Base-by-base conservation (phyloP, 2,113 vertebrate species). In the Puma concolor region DNA sequence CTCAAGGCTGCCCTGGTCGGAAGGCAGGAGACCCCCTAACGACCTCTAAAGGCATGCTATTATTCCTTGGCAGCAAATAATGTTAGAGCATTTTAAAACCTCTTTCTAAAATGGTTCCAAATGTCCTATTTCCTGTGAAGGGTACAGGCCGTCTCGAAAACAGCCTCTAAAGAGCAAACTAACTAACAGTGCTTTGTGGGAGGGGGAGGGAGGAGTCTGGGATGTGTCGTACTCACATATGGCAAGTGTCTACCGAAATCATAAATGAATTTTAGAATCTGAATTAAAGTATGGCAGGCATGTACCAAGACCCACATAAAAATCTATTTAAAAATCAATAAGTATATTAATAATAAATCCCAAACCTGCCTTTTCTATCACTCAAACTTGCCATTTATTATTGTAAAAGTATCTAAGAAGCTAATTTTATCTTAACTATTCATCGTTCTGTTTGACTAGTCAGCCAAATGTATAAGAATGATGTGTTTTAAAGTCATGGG, bases 151-250 rank as follows among this genome's bases (percentile, higher is more conserved):
- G 23, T 84, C 77, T 72, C 16, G 33, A 29, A 50, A 82, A 82
- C 29, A 64, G 63, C 29, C 66, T 72, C 69, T 31, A 27, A 54
- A 81, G 9, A 69, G 36, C 11, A 7, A 38, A 2, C 38, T 69
- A 52, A 21, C 17, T 13, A 21, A 54, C 1, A 9, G 4, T 33
- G 0, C 57, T 21, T 27, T 11, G 12, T 13, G 71, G 36, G 54
- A 23, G 21, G 10, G 31, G 57, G 7, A 11, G 33, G 52, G 13
- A 38, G 33, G 36, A 1, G 7, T 1, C 38, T 33, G n/a, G 48
- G 86, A 2, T 3, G 4, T 7, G 3, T 2, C 7, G 13, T 16
- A 0, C 19, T 38, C 11, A 1, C 9, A 21, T 2, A 7, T 0
- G 11, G 15, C 7, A 27, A 21, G 16, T 0, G 60, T 19, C 60